phyloP scores from a whole-genome alignment of 1,140 invertebrate species.

The Eurosta solidaginis region DNA sequence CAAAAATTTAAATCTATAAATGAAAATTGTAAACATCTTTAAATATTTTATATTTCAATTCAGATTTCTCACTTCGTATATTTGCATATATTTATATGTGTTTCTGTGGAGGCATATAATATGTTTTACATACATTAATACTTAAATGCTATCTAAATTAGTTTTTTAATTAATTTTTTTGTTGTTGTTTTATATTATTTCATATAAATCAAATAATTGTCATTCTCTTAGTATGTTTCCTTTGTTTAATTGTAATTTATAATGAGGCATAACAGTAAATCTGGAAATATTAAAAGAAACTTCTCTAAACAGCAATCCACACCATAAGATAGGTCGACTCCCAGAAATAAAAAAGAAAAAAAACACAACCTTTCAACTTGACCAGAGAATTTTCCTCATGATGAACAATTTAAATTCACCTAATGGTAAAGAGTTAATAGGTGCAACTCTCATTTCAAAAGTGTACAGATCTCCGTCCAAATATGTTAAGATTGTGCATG shows the following conservation, averaged over 20 bases:
- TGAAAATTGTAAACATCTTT: background rate
- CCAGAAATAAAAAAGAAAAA: background rate
- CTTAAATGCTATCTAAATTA: conserved; percentile 21
- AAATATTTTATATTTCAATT: conserved; percentile 25
- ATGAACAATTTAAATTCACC: conserved; percentile 13
- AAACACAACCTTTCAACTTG: background rate
- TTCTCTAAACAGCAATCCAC: background rate
- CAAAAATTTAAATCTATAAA: no score
- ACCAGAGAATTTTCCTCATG: background rate
- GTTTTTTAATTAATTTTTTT: background rate
- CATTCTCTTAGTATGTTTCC: background rate
- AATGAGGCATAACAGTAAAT: conserved; percentile 6
- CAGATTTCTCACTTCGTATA: background rate
- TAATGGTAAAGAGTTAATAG: conserved; percentile 19
- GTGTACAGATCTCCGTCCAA: background rate
- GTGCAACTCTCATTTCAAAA: background rate
- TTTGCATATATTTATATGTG: conserved; percentile 21
- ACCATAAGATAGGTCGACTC: background rate
- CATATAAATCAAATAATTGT: conserved; percentile 7
- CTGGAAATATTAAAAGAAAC: background rate
- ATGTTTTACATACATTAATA: conserved; percentile 8
- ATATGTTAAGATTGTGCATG: background rate
- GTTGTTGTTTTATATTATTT: conserved; percentile 2
- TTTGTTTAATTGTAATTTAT: conserved; percentile 21
- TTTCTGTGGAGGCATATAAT: conserved; percentile 1